Conservation (phyloP, 2,888 invertebrate species). For the Leptinotarsa juncta region DNA sequence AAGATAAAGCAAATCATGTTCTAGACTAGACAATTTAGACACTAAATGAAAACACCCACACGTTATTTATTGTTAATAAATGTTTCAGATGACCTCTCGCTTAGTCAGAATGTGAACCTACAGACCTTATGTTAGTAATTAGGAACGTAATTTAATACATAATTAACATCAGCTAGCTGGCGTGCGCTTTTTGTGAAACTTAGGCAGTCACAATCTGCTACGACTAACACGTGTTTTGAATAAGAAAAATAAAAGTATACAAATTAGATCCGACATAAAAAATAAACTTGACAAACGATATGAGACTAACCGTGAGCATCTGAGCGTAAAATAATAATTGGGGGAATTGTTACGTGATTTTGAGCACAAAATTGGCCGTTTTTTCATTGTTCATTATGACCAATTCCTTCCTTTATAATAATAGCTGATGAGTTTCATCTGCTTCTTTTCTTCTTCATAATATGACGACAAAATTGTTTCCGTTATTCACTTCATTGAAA, state of each 20-base stretch:
- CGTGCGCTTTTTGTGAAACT: background rate
- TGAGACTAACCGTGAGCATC: constrained; percentile 44
- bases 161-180: constrained; percentile 14
- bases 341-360: constrained; percentile 41
- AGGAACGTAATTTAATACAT: constrained; percentile 24
- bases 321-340: constrained; percentile 49
- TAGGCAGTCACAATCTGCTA: background rate
- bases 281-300: constrained; percentile 37
- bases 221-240: constrained; percentile 38
- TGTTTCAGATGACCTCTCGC: constrained; percentile 1
- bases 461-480: too few relatives aligned
- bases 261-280: constrained; percentile 47
- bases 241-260: constrained; percentile 44
- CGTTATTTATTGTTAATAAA: background rate
- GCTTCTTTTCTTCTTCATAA: too few relatives aligned
- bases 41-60: background rate
- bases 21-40: too few relatives aligned
- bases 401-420: background rate
- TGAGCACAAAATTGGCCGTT: constrained; percentile 39
- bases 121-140: constrained; percentile 11
- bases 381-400: background rate
- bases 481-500: too few relatives aligned
- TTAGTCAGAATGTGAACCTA: background rate
- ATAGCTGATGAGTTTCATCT: background rate
- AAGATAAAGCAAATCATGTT: too few relatives aligned